Base-by-base conservation (phyloP, 2,888 invertebrate species). In the Netelia inedita region DNA sequence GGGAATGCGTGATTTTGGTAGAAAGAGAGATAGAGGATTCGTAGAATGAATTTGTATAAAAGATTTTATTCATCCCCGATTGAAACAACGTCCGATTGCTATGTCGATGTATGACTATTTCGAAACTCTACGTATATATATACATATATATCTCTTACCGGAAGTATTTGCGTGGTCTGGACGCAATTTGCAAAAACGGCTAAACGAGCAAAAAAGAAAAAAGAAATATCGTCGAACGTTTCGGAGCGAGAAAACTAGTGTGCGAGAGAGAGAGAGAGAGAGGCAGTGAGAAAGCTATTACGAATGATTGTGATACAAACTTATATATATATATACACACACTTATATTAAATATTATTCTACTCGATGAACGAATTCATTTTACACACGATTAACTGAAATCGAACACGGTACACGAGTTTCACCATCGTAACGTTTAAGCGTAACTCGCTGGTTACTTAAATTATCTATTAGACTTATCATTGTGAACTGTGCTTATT, bases 261-360 rank as follows among this genome's bases (percentile, higher is more conserved):
- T 9, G 57, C 59, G 53, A 69, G 46, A 65, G 28, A 19, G 23
- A 35, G 43, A 5, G 57, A 57, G 53, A 69, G 46, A 65, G 28
- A 19, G 23, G 16, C 19, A 61, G 63, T 55, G 71, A 50, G 63
- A 71, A 81, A 72, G 69, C 78, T 86, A 73, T 79, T 85, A 83
- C 84, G 86, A 88, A 87, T 85, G 71, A 89, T 88, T 91, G 89
- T 91, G 91, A 90, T 90, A 90, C 81, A 85, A 19, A 82, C 46
- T 74, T 66, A 83, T 80, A 80, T 76, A 82, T 82, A 73, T 76
- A 65, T 46, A 82, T 28, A 55, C 55, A 55, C n/a, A 19, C 55
- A 55, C 16, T 55, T 55, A 55, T 16, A 55, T 55, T 8, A 55
- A 9, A 55, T 55, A 55, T 55, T 16, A 55, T 16, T 9, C 1